phyloP scores from a whole-genome alignment of 2,113 vertebrate species.

The Narcine bancroftii region DNA sequence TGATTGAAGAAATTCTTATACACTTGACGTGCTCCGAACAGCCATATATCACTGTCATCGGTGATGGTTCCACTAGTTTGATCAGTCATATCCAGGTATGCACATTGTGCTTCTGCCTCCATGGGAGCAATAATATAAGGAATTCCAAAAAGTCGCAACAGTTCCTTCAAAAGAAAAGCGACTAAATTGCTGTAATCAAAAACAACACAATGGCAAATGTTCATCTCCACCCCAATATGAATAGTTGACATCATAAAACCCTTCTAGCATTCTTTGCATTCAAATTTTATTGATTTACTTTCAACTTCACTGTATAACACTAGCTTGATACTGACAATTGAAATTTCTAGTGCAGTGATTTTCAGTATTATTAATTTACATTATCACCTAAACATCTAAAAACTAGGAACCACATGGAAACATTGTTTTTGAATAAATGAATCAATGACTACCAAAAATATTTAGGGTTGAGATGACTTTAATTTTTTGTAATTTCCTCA shows the following conservation, averaged over 20 bases:
- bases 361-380: not conserved
- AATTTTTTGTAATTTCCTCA: not conserved
- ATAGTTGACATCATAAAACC: not conserved
- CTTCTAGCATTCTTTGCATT: not conserved
- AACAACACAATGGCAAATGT: not conserved
- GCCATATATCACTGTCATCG: constrained; percentile 94
- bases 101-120: constrained; percentile 95
- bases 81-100: constrained; percentile 72
- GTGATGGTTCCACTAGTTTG: constrained; percentile 93
- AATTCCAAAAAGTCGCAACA: constrained; percentile 82
- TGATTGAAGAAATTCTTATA: constrained; percentile 96
- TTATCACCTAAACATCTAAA: not conserved
- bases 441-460: not conserved
- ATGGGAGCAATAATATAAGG: constrained; percentile 84
- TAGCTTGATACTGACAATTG: not conserved
- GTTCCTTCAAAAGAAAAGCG: constrained; percentile 59
- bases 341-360: not conserved
- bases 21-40: constrained; percentile 88
- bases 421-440: not conserved
- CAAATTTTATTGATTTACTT: not conserved
- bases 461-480: not conserved
- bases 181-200: not conserved
- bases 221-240: not conserved
- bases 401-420: not conserved
- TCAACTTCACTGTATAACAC: not conserved